These are phyloP conservation scores for Melanostigma gelatinosum DNA, from an alignment of 2,113 vertebrate species.

Conservation along the genomic window DNA sequence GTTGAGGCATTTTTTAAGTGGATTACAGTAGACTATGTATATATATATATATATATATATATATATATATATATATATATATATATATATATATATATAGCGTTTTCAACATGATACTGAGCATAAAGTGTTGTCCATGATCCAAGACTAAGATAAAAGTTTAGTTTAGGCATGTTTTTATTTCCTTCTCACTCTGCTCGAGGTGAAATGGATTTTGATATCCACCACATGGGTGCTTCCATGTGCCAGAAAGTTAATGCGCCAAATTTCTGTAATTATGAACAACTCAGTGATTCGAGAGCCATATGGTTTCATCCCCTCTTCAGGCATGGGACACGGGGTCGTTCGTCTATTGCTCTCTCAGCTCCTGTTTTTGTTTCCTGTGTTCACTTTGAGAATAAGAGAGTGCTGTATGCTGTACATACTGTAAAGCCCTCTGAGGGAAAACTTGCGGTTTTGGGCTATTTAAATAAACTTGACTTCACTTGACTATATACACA, in stretches of 20 bases:
- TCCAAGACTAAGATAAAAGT: neutral
- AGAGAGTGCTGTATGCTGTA: neutral
- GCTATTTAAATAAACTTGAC: slow-evolving; percentile 12
- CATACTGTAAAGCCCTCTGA: neutral
- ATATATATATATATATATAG: neutral
- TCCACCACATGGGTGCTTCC: neutral
- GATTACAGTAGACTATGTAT: too few species aligned
- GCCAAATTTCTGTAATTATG: slow-evolving; percentile 14
- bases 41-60: neutral
- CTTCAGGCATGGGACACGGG: neutral
- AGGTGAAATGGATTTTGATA: slow-evolving; percentile 2
- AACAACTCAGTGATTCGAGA: slow-evolving; percentile 1
- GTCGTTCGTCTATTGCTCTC: slow-evolving; percentile 1
- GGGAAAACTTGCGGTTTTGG: neutral
- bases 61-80: neutral
- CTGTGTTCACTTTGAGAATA: neutral
- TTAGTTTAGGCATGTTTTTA: neutral
- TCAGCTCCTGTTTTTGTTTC: slow-evolving; percentile 5
- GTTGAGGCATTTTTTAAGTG: too few species aligned
- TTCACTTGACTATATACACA: neutral
- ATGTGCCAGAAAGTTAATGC: neutral
- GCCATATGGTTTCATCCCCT: neutral
- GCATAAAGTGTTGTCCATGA: neutral
- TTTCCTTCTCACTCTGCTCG: neutral
- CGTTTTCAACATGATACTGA: neutral